Conservation (phyloP, 30 jellyfish, hydroid and myxozoan species). For the Cassiopea andromeda region DNA sequence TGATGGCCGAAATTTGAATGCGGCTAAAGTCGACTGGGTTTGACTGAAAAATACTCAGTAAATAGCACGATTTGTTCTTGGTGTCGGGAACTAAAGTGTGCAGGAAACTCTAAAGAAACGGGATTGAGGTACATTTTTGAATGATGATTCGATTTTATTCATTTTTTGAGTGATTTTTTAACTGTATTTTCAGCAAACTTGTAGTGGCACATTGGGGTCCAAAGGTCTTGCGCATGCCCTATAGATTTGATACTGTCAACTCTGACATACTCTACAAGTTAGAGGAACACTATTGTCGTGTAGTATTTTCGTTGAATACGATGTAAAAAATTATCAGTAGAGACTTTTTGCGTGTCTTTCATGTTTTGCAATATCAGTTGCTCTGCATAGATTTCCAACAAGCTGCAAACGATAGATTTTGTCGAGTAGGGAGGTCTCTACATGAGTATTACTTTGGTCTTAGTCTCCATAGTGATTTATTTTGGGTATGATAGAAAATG, state of each 20-base stretch:
- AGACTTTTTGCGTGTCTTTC: not conserved
- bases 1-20: slow-evolving; percentile 41
- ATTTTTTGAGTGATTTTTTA: slow-evolving; percentile 77
- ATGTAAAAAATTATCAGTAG: not conserved
- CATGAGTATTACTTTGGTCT: too few relatives aligned
- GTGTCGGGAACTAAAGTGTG: slow-evolving; percentile 56
- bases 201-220: slow-evolving; percentile 21
- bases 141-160: slow-evolving; percentile 70
- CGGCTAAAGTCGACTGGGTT: slow-evolving; percentile 21
- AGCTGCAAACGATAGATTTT: too few relatives aligned
- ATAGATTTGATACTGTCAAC: slow-evolving; percentile 23
- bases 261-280: not conserved
- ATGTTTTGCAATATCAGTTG: too few relatives aligned
- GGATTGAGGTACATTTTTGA: slow-evolving; percentile 73
- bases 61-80: slow-evolving; percentile 35
- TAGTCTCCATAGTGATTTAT: too few relatives aligned
- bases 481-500: too few relatives aligned
- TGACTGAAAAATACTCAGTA: slow-evolving; percentile 34
- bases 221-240: slow-evolving; percentile 80
- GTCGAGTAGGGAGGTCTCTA: too few relatives aligned
- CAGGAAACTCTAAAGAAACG: slow-evolving; percentile 39
- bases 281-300: not conserved
- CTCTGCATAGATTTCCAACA: too few relatives aligned
- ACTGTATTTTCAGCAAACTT: slow-evolving; percentile 24
- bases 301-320: not conserved